phyloP scores from a whole-genome alignment of 2,113 vertebrate genomes.

The Chrysemys picta region DNA sequence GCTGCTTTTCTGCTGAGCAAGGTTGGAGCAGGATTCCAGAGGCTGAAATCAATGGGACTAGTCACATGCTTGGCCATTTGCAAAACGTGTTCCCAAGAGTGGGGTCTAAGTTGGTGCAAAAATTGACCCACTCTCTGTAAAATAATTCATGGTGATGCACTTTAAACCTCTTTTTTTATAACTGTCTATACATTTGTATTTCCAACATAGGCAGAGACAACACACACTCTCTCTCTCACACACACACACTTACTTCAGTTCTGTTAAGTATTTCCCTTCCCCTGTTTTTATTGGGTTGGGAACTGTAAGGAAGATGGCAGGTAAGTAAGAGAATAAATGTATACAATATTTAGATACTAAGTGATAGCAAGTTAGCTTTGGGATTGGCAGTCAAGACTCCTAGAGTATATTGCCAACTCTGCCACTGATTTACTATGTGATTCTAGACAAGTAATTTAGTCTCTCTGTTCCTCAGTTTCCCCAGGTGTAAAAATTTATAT shows the following conservation, averaged over 20 bases:
- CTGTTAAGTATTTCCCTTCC: not conserved
- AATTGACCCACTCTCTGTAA: not conserved
- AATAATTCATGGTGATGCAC: not conserved
- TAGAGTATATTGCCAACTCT: not conserved
- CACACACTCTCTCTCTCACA: not conserved
- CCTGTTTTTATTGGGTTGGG: not conserved
- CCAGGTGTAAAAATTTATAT: constrained; percentile 3
- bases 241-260: not conserved
- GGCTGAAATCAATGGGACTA: not conserved
- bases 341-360: not conserved
- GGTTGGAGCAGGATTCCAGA: not conserved
- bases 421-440: not conserved
- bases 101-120: not conserved
- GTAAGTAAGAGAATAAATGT: not conserved
- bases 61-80: not conserved
- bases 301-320: not conserved
- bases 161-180: not conserved
- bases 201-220: not conserved
- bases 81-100: not conserved
- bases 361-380: not conserved
- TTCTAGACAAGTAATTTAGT: not conserved
- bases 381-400: not conserved
- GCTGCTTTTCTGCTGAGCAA: not conserved
- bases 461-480: constrained; percentile 1
- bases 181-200: not conserved